Percentiles rank a stretch among this genome's conserved stretches.
Conservation (phyloP, 92 coral and sea anemone genomes). For the Porites rus region DNA sequence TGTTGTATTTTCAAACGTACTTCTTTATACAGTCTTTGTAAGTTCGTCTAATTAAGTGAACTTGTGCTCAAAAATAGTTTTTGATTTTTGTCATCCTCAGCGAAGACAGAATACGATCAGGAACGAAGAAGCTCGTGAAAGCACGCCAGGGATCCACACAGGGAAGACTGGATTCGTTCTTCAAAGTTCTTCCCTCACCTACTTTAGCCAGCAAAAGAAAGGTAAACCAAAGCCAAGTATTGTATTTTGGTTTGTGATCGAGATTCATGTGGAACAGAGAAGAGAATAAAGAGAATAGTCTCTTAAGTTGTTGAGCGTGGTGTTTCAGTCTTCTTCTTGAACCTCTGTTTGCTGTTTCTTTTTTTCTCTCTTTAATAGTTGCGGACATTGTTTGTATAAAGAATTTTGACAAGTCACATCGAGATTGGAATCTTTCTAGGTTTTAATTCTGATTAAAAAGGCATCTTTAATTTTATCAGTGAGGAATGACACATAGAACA, state of each 20-base stretch:
- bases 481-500: not conserved
- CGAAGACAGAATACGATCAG: slow-evolving; percentile 93
- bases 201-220: slow-evolving; percentile 82
- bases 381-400: no score
- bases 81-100: slow-evolving; percentile 40
- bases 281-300: no score
- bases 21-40: not conserved
- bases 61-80: not conserved
- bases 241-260: no score
- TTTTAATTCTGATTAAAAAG: no score
- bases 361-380: no score
- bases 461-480: not conserved
- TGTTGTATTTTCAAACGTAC: not conserved
- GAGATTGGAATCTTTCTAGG: no score
- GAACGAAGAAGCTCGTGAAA: slow-evolving; percentile 89
- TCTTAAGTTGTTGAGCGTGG: no score
- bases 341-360: no score
- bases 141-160: slow-evolving; percentile 97
- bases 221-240: slow-evolving; percentile 41
- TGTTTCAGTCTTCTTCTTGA: no score
- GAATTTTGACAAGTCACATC: no score
- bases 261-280: no score
- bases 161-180: slow-evolving; percentile 95
- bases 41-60: not conserved
- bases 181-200: slow-evolving; percentile 87